Conservation (phyloP, 2,113 vertebrate genomes). For the Takifugu bimaculatus region DNA sequence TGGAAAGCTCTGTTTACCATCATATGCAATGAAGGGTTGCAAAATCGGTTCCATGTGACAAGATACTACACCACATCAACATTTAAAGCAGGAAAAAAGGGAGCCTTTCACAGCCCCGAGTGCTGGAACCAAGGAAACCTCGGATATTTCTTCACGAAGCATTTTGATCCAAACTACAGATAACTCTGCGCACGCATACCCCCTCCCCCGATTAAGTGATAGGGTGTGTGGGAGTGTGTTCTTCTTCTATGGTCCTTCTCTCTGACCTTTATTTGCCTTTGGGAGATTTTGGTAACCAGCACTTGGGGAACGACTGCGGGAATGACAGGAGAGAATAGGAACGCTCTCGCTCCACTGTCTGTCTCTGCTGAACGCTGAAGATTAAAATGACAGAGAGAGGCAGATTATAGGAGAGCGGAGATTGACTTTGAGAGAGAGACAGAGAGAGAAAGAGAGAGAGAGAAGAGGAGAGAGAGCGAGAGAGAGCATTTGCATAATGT, state of each 20-base stretch:
- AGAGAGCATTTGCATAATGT: slow-evolving; percentile 97
- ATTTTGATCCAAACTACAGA: background rate
- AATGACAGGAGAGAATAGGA: slow-evolving; percentile 31
- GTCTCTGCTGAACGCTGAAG: slow-evolving; percentile 65
- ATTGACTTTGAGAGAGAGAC: slow-evolving; percentile 23
- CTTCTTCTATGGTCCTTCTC: background rate
- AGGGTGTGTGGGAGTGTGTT: background rate
- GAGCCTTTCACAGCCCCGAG: background rate
- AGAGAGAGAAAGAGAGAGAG: slow-evolving; percentile 39
- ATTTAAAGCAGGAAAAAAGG: slow-evolving; percentile 4
- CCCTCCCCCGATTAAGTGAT: background rate
- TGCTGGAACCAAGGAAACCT: background rate
- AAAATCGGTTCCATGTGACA: background rate
- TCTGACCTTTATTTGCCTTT: slow-evolving; percentile 35
- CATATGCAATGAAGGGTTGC: too few relatives aligned
- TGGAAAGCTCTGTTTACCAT: too few relatives aligned
- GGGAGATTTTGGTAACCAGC: slow-evolving; percentile 30
- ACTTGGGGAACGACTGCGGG: slow-evolving; percentile 33
- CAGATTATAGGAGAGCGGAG: slow-evolving; percentile 5
- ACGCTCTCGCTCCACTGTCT: slow-evolving; percentile 46
- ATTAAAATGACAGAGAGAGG: slow-evolving; percentile 63
- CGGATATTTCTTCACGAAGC: background rate
- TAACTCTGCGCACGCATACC: background rate
- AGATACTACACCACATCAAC: background rate
- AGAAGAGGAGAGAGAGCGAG: slow-evolving; percentile 36